Base-by-base conservation (phyloP, 92 coral and sea anemone species). In the Parazoanthus atlanticus region DNA sequence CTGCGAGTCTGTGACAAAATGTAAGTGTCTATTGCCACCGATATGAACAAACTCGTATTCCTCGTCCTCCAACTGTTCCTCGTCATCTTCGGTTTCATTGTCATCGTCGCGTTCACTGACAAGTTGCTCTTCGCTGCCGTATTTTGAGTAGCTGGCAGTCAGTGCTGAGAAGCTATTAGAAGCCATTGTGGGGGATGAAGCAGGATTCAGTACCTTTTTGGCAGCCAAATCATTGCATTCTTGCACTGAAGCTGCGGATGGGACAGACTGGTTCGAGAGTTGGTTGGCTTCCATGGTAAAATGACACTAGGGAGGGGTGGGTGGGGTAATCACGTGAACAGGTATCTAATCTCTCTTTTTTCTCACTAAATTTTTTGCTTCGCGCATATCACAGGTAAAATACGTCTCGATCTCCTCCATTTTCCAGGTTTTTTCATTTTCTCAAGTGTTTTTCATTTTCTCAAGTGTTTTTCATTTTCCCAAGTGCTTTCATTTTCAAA, bases 1-100 rank as follows among this genome's bases (percentile, higher is more conserved):
- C 40, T 93, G 87, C 16, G 99, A 93, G 73, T 97, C 99, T 10
- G 98, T 97, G 6, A 97, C 99, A 73, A 97, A 97, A 87, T 93
- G 91, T 61, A 97, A 93, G 74, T 95, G 98, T 83, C 91, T 95
- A n/a, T 89, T 54, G 41, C 90, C 86, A 43, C 93, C 80, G 46
- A 93, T 93, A n/a, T 93, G 88, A 34, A 88, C 96, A 75, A 83
- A 91, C 81, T 91, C 96, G 56, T 92, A 77, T 85, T 89, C 92
- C 26, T 93, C 93, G 29, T 95, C 93, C 54, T 91, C 93, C 40
- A 90, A 41, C n/a, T 88, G 72, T 61, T 91, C 91, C 11, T 86
- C 92, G 41, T 88, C 91, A 52, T 86, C 94, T 64, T 86, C 90
- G 61, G 90, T 92, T 82, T 85, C 87, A 16, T 80, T 86, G 8